phyloP scores from a whole-genome alignment of 2,113 vertebrate species.

The Casuarius casuarius region DNA sequence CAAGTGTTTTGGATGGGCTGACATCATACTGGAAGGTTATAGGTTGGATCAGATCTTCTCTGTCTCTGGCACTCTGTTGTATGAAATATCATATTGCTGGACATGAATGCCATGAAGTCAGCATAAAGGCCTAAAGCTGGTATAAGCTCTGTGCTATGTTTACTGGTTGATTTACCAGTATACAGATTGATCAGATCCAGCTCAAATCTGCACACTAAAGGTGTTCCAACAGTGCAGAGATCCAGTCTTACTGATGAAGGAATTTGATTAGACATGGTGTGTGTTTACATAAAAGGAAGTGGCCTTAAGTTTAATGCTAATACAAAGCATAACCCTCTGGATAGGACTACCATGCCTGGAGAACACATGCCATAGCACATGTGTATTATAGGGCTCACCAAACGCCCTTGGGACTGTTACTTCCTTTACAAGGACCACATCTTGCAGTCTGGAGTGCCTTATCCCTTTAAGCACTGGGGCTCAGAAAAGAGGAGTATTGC shows the following conservation, averaged over 20 bases:
- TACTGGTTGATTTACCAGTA: background rate
- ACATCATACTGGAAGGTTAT: background rate
- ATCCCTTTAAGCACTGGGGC: background rate
- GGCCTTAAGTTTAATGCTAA: background rate
- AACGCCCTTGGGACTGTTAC: background rate
- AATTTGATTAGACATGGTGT: background rate
- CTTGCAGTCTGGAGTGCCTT: background rate
- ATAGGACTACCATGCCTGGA: background rate
- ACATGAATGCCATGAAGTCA: background rate
- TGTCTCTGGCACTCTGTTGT: background rate
- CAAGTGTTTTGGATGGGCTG: background rate
- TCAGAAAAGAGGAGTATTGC: background rate
- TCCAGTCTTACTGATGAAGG: background rate
- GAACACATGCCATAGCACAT: accelerated
- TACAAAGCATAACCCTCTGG: background rate
- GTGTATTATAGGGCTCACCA: background rate
- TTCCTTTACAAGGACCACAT: background rate
- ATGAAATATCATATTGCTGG: background rate
- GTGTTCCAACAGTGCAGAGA: background rate
- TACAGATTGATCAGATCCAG: background rate
- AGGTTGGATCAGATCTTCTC: background rate
- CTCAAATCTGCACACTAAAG: background rate
- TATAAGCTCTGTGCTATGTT: background rate
- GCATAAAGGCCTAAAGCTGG: background rate
- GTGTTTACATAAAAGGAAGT: background rate